Evolutionary conservation across 2,113 vertebrate species (phyloP).

Genomic region (Artemisiospiza belli): DNA sequence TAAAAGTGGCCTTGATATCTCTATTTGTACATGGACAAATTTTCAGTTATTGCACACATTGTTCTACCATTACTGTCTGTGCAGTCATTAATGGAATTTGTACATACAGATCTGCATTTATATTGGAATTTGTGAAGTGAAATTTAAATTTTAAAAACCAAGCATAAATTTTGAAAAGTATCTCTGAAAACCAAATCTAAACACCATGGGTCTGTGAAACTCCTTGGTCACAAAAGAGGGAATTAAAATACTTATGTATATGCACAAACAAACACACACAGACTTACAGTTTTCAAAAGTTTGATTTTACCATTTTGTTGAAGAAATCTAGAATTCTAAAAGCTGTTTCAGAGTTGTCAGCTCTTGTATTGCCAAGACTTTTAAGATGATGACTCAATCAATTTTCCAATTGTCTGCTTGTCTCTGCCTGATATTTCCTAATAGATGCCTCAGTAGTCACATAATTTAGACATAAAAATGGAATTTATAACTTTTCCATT

Average conservation of each 20-base stretch:
- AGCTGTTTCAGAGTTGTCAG: not conserved
- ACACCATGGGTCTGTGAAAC: not conserved
- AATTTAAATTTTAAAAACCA: not conserved
- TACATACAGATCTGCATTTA: not conserved
- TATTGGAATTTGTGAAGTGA: not conserved
- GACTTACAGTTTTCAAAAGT: not conserved
- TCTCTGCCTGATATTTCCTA: constrained; percentile 9
- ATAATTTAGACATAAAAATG: not conserved
- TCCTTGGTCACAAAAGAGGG: not conserved
- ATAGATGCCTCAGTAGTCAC: not conserved
- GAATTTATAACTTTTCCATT: constrained; percentile 20
- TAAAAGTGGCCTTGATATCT: not conserved
- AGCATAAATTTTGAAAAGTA: not conserved
- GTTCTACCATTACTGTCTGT: not conserved
- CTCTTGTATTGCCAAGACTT: not conserved
- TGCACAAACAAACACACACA: not conserved
- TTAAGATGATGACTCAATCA: not conserved
- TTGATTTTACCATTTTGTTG: not conserved
- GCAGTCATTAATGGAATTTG: not conserved
- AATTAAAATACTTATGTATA: not conserved
- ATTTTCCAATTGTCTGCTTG: constrained; percentile 1
- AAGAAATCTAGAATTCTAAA: not conserved
- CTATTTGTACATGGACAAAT: not conserved
- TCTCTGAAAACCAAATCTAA: not conserved
- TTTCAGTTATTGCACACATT: not conserved